Evolutionary conservation across 2,888 invertebrate species (phyloP).

Genomic region (Schizaphis graminum): DNA sequence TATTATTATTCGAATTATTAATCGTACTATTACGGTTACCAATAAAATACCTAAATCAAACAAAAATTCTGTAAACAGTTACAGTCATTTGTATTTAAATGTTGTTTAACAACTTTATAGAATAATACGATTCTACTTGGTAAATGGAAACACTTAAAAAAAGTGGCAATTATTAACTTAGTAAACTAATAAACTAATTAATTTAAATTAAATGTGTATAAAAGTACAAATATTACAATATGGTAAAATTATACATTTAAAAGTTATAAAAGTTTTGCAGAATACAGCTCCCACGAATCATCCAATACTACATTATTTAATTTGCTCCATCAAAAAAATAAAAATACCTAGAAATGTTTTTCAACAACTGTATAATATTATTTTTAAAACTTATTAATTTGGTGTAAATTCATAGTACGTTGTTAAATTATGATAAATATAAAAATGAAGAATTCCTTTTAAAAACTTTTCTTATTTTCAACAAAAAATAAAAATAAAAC

Average conservation of each 20-base stretch:
- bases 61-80: background rate
- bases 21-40: background rate
- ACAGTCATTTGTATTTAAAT: background rate
- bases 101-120: background rate
- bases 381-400: slow-evolving; percentile 17
- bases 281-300: background rate
- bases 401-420: background rate
- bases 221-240: background rate
- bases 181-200: background rate
- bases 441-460: slow-evolving; percentile 12
- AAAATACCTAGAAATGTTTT: background rate
- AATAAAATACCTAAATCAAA: background rate
- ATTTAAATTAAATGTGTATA: background rate
- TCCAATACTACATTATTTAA: background rate
- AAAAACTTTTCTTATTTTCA: background rate
- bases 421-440: background rate
- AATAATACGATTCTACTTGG: background rate
- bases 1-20: background rate
- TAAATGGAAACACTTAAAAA: background rate
- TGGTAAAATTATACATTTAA: background rate
- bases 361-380: background rate
- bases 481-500: background rate
- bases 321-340: background rate
- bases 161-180: background rate
- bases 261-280: background rate